Evolutionary conservation across 2,888 invertebrate species (phyloP), one percentile per base, ranked within the genome.

Genomic region (Erynnis tages): DNA sequence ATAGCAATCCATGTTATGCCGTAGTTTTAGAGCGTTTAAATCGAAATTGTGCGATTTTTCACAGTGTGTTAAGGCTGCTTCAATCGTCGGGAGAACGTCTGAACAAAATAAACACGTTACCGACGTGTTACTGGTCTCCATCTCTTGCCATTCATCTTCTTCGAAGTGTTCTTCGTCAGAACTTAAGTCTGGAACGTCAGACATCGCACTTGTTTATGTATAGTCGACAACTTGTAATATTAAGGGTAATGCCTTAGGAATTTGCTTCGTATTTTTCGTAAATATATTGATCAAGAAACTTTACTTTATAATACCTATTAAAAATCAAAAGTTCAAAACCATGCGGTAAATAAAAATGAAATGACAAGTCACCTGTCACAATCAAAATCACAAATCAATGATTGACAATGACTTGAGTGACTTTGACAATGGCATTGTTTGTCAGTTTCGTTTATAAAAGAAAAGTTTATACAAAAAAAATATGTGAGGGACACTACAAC

Each of bases 1-100:
- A 79, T 96, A 96, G 67, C 94, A 94, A 73, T 96, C 96, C 92
- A 96, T 93, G 61, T 91, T 91, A 66, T 93, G 93, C 71, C 92
- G 94, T 2, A 76, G 75, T 76, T 95, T 94, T 27, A 96, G 81
- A 40, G 81, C 77, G 4, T 90, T 78, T 50, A 96, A 82, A 71
- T 92, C 91, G 60, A 96, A 93, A 47, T 90, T 90, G 67, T 96
- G 96, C 10, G 70, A 79, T 2, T 75, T 74, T 58, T 91, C 91
- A 57, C 95, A 92, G 73, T 96, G 96, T 14, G 90, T 82, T 44
- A 95, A 79, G 16, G 93, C 94, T 53, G 90, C 88, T 23, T 92
- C 91, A 46, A 94, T 91, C 34, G 91, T 91, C n/a, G 90, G 74
- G 54, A 91, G 91, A 58, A 90, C 81, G 44, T 91, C 81, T 1